phyloP scores from a whole-genome alignment of 1,140 invertebrate genomes.

The Heliconius hewitsoni region DNA sequence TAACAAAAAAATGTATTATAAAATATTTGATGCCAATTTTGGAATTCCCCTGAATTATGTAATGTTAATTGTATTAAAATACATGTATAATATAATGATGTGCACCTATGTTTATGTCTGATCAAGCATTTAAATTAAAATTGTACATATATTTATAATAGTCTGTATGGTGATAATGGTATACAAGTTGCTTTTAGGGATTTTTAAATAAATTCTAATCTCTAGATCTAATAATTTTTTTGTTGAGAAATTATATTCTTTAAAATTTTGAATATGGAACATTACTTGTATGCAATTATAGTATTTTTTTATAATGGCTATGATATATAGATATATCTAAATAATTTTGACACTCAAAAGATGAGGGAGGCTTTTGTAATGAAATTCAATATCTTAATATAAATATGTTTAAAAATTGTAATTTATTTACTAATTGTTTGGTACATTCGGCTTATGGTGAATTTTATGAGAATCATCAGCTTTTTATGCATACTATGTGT shows the following conservation, averaged over 20 bases:
- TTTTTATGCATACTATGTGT: not conserved
- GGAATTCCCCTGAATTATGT: no score
- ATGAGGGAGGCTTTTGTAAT: not conserved
- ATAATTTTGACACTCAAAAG: not conserved
- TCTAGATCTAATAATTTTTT: not conserved
- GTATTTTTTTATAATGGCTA: not conserved
- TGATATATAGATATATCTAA: slow-evolving; percentile 4
- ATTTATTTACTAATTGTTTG: not conserved
- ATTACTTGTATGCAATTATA: not conserved
- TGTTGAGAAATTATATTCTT: not conserved
- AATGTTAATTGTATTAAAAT: no score
- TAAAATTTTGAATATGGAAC: not conserved
- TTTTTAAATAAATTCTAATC: not conserved
- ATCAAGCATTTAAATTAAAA: not conserved
- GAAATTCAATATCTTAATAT: slow-evolving; percentile 4
- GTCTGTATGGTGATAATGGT: not conserved
- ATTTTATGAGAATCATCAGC: not conserved
- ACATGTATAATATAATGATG: not conserved
- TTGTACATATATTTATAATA: not conserved
- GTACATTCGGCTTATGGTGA: not conserved
- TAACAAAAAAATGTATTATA: not conserved
- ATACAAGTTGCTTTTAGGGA: not conserved
- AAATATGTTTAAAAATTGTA: not conserved
- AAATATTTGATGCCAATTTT: not conserved
- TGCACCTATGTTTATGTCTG: not conserved